phyloP scores from a whole-genome alignment of 2,797 vertebrate species.

The Falco naumanni region DNA sequence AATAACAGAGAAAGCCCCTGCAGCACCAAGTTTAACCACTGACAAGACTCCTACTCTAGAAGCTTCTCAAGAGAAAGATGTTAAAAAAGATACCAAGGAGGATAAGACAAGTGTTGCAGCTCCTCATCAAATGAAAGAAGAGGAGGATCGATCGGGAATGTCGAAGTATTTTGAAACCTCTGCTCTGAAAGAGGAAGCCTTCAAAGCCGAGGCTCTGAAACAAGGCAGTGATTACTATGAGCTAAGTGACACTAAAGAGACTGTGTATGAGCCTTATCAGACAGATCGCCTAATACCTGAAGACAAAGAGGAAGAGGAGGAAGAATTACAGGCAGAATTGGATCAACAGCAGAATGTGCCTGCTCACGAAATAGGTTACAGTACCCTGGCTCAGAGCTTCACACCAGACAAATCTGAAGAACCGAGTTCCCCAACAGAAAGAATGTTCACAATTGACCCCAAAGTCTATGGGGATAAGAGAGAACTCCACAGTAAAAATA shows the following conservation, averaged over 20 bases:
- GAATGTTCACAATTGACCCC: constrained; percentile 84
- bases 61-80: constrained; percentile 57
- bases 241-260: constrained; percentile 88
- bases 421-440: constrained; percentile 78
- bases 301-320: constrained; percentile 65
- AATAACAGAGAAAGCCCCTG: constrained; percentile 25
- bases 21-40: not conserved
- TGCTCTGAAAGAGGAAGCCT: constrained; percentile 84
- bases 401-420: constrained; percentile 73
- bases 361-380: constrained; percentile 86
- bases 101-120: not conserved
- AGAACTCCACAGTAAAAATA: constrained; percentile 87
- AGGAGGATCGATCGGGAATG: constrained; percentile 93
- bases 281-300: constrained; percentile 56
- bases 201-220: constrained; percentile 71
- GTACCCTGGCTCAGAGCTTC: constrained; percentile 81
- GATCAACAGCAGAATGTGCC: constrained; percentile 52
- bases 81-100: constrained; percentile 43
- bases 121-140: constrained; percentile 58
- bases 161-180: constrained; percentile 99
- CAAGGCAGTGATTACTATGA: constrained; percentile 94
- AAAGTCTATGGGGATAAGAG: constrained; percentile 84
- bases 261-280: constrained; percentile 67
- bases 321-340: constrained; percentile 53
- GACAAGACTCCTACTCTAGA: constrained; percentile 57